Evolutionary conservation across 2,888 invertebrate genomes (phyloP).

Genomic region (Liodrosophila aerea): DNA sequence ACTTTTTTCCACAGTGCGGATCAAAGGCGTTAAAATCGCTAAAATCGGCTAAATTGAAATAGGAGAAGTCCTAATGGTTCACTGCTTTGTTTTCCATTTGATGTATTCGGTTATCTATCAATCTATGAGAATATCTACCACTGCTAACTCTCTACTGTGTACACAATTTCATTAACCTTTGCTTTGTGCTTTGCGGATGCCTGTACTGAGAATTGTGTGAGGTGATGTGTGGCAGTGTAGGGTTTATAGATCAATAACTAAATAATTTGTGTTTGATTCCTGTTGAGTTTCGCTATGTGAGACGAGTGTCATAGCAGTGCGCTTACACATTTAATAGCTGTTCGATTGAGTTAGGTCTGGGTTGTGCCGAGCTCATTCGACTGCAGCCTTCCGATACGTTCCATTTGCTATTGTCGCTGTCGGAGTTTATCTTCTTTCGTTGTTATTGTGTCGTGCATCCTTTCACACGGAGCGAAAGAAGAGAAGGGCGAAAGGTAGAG

Average conservation of each 20-base stretch:
- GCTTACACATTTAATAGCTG: too few relatives aligned
- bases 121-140: constrained; percentile 6
- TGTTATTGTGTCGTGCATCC: constrained; percentile 56
- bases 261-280: too few relatives aligned
- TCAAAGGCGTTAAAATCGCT: constrained; percentile 18
- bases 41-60: constrained; percentile 7
- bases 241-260: too few relatives aligned
- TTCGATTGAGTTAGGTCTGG: too few relatives aligned
- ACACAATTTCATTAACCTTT: constrained; percentile 57
- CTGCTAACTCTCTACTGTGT: constrained; percentile 1
- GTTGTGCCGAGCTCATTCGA: too few relatives aligned
- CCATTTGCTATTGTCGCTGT: constrained; percentile 3
- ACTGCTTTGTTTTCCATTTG: neutral
- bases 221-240: too few relatives aligned
- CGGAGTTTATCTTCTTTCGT: constrained; percentile 46
- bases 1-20: constrained; percentile 8
- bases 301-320: too few relatives aligned
- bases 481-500: too few relatives aligned
- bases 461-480: constrained; percentile 34
- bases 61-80: constrained; percentile 36
- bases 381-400: neutral
- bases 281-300: too few relatives aligned
- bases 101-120: neutral
- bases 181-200: constrained; percentile 31
- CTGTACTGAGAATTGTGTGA: neutral